Evolutionary conservation across 2,113 vertebrate genomes (phyloP).

Genomic region (Tilapia sparmanii): DNA sequence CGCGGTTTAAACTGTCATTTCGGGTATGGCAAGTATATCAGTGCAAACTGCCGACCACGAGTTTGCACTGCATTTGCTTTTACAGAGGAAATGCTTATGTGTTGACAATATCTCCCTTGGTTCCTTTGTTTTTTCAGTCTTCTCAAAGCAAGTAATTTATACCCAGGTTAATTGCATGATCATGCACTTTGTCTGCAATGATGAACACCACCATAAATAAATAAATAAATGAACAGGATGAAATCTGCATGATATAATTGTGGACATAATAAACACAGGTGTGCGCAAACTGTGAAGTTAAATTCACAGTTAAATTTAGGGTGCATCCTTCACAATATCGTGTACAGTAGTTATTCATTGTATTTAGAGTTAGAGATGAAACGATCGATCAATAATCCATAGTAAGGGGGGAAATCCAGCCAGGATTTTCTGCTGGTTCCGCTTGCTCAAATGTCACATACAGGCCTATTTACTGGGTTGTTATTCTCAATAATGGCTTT

Average conservation of each 20-base stretch:
- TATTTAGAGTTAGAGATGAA: neutral
- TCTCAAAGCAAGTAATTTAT: neutral
- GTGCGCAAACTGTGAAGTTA: neutral
- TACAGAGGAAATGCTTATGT: neutral
- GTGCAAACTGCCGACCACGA: neutral
- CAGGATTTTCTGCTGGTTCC: neutral
- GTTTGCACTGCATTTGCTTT: neutral
- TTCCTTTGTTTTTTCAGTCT: neutral
- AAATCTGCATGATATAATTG: neutral
- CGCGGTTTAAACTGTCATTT: constrained; percentile 51
- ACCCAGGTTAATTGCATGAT: neutral
- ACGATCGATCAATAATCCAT: neutral
- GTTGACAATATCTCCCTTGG: neutral
- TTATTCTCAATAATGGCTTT: neutral
- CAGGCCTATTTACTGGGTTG: neutral
- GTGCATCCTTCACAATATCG: neutral
- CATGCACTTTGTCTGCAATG: neutral
- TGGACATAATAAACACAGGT: neutral
- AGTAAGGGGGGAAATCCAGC: neutral
- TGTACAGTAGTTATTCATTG: neutral
- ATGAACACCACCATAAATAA: neutral
- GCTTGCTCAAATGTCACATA: neutral
- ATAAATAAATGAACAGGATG: neutral
- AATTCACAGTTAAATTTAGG: neutral
- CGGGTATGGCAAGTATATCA: neutral